A percentile compares a stretch with the other conserved stretches of the same genome.
Evolutionary conservation across 1,140 invertebrate genomes (phyloP).

Genomic region (Zophobas atratus): DNA sequence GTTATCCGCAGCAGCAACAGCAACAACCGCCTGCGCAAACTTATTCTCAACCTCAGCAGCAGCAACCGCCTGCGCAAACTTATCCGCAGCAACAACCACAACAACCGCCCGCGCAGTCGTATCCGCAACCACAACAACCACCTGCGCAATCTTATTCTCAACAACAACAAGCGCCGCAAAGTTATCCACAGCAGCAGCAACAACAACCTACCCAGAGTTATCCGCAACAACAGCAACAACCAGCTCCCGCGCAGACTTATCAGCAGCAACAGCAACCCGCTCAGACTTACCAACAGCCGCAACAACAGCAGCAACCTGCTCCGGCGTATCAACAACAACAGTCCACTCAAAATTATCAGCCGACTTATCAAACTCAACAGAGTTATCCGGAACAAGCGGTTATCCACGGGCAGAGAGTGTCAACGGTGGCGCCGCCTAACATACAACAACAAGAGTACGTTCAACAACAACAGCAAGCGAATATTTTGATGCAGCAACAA

Average conservation of each 20-base stretch:
- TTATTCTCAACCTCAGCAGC: slow-evolving; percentile 42
- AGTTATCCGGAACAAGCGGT: slow-evolving; percentile 25
- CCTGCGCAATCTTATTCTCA: slow-evolving; percentile 48
- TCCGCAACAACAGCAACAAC: slow-evolving; percentile 52
- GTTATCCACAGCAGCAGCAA: not conserved
- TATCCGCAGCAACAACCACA: not conserved
- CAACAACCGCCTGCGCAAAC: slow-evolving; percentile 36
- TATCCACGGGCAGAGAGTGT: slow-evolving; percentile 6
- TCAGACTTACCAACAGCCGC: slow-evolving; percentile 51
- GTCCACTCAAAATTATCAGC: slow-evolving; percentile 37
- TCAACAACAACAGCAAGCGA: slow-evolving; percentile 22
- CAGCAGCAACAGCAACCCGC: slow-evolving; percentile 49
- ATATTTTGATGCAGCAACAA: slow-evolving; percentile 43
- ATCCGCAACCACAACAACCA: slow-evolving; percentile 45
- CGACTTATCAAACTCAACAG: slow-evolving; percentile 26
- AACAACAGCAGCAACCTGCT: slow-evolving; percentile 52
- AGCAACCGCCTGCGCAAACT: slow-evolving; percentile 51
- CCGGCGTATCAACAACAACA: slow-evolving; percentile 50
- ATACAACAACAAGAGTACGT: slow-evolving; percentile 33
- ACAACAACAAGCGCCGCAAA: not conserved
- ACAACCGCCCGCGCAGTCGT: slow-evolving; percentile 31
- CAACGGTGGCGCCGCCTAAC: slow-evolving; percentile 17
- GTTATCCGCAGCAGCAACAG: not conserved
- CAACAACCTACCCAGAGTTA: slow-evolving; percentile 34
- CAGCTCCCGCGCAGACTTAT: slow-evolving; percentile 51